Conservation (phyloP, 2,113 vertebrate genomes). For the Loxodonta africana region DNA sequence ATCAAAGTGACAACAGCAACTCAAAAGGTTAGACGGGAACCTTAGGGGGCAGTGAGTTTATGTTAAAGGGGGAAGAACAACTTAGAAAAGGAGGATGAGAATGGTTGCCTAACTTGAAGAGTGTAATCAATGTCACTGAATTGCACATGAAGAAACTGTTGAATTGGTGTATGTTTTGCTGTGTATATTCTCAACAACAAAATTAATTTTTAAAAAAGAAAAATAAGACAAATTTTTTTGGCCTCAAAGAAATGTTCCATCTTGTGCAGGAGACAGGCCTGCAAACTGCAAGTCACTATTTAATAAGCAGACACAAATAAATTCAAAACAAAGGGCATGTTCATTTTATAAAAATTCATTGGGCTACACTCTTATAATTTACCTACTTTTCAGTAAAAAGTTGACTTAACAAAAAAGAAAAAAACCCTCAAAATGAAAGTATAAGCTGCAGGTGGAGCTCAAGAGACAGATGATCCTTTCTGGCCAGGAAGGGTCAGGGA, state of each 20-base stretch:
- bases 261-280: neutral
- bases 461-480: neutral
- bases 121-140: no score
- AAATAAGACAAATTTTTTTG: neutral
- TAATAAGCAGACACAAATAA: slow-evolving; percentile 32
- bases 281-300: neutral
- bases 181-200: no score
- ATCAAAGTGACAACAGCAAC: no score
- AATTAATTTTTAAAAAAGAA: neutral
- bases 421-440: neutral
- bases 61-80: no score
- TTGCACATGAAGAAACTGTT: no score
- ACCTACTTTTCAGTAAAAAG: no score
- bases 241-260: neutral
- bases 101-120: no score
- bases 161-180: no score
- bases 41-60: no score
- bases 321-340: neutral
- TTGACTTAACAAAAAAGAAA: neutral
- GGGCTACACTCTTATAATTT: no score
- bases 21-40: no score
- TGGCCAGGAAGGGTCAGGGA: neutral
- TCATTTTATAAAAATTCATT: neutral
- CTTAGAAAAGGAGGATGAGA: no score
- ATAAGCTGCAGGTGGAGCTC: neutral